These are phyloP conservation scores for Emys orbicularis DNA, from an alignment of 2,797 vertebrate genomes.

Conservation along the genomic window DNA sequence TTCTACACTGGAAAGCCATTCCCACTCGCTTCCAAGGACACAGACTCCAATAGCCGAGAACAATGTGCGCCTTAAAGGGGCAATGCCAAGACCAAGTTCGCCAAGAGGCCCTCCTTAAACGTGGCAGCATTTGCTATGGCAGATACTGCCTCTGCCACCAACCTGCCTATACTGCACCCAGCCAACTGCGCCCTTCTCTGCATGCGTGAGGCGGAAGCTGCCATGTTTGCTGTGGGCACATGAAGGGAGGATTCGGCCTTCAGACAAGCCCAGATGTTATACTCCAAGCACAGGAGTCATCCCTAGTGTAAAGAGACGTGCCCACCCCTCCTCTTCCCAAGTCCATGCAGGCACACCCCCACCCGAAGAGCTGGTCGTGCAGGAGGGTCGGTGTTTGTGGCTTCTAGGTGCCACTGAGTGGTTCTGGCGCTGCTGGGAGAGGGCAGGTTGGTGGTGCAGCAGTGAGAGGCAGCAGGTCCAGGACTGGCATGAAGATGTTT, in stretches of 20 bases:
- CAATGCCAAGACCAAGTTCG: neutral
- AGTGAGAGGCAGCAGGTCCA: neutral
- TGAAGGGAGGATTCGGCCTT: neutral
- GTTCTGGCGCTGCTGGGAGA: accelerated
- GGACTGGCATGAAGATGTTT: neutral
- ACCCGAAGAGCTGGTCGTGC: neutral
- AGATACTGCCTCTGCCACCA: neutral
- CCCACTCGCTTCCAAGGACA: neutral
- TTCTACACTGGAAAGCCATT: neutral
- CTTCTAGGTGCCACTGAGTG: neutral
- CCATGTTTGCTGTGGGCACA: accelerated
- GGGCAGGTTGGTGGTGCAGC: neutral
- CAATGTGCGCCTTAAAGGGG: neutral
- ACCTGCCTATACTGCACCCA: neutral
- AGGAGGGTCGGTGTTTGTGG: neutral
- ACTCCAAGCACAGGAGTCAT: neutral
- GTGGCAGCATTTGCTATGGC: neutral
- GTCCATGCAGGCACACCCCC: neutral
- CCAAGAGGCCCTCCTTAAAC: neutral
- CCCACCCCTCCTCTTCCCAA: neutral
- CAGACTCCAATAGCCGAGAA: neutral
- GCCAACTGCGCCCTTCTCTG: neutral
- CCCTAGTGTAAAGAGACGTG: neutral
- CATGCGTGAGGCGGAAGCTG: neutral
- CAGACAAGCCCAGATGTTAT: neutral